Evolutionary conservation across 1,140 invertebrate genomes (phyloP), one percentile per base, ranked within the genome.

Genomic region (Procambarus clarkii): DNA sequence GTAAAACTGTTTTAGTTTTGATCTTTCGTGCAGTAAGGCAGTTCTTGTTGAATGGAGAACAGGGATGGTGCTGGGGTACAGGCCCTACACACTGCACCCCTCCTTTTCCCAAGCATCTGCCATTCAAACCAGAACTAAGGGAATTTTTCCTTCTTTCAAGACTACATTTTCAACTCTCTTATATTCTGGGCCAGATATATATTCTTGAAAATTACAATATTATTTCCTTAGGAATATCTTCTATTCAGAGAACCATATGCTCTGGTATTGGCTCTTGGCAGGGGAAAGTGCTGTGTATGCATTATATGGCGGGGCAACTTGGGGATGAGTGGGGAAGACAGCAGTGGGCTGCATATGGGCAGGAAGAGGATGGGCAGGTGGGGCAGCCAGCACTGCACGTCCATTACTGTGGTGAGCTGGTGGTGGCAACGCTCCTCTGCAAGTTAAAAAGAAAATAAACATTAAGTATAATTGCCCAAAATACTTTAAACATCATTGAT

Each of bases 361-460:
- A 88, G 97, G 97, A 93, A 98, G 95, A 85, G 97, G 97, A 94
- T 98, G 97, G 86, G 96, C 95, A 84, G 97, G 93, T 82, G 93
- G 76, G 83, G 96, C 96, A n/a, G 97, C 96, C 93, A 97, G 94
- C 84, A 98, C 96, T 92, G 97, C 97, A 93, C 97, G 95, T 91
- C 97, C 96, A 94, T 96, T 97, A 93, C 93, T 93, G 89, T 98
- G 97, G 94, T 98, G 97, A 60, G 97, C 97, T 91, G 97, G 97
- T 15, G 97, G 97, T 88, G 97, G 97, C 92, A 97, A 96, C 77
- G 96, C 97, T 92, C 97, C 96, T 94, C 96, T 97, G 94, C 95
- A 95, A 94, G 95, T 94, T 89, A 94, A 94, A n/a, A n/a, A n/a
- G n/a, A n/a, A n/a, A n/a, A n/a, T n/a, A n/a, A n/a, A n/a, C n/a